Percentiles rank a stretch among this genome's conserved stretches.
phyloP scores from a whole-genome alignment of 2,797 vertebrate species.

The Tauraco hartlaubi region DNA sequence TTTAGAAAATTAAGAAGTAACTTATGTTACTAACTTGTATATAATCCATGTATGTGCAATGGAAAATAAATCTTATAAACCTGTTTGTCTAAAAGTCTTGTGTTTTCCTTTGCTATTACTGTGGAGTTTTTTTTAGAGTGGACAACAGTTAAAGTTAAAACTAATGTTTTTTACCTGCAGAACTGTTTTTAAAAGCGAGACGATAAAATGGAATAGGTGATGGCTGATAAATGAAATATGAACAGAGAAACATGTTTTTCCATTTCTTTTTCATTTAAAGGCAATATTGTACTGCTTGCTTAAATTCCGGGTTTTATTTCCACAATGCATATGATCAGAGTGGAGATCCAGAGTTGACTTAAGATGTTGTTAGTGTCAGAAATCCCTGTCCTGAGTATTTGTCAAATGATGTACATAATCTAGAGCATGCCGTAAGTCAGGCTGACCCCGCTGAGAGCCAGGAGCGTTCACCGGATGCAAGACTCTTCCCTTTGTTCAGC shows the following conservation, averaged over 20 bases:
- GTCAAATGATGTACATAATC: not conserved
- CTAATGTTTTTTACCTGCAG: not conserved
- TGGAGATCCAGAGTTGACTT: not conserved
- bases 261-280: not conserved
- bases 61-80: constrained; percentile 89
- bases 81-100: constrained; percentile 80
- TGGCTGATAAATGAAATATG: not conserved
- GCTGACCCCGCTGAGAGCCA: not conserved
- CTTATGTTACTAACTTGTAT: constrained; percentile 89
- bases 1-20: constrained; percentile 79
- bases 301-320: not conserved
- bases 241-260: not conserved
- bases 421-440: rapidly evolving
- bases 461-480: not conserved
- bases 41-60: constrained; percentile 86
- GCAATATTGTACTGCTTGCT: not conserved
- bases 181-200: not conserved
- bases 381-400: not conserved
- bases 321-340: not conserved
- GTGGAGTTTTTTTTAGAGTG: not conserved
- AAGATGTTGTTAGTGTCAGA: not conserved
- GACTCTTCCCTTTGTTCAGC: not conserved
- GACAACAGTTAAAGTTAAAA: not conserved
- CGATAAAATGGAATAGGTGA: not conserved
- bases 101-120: constrained; percentile 46